Conservation (phyloP, 2,797 vertebrate species). For the Oceanodroma leucorhoa region DNA sequence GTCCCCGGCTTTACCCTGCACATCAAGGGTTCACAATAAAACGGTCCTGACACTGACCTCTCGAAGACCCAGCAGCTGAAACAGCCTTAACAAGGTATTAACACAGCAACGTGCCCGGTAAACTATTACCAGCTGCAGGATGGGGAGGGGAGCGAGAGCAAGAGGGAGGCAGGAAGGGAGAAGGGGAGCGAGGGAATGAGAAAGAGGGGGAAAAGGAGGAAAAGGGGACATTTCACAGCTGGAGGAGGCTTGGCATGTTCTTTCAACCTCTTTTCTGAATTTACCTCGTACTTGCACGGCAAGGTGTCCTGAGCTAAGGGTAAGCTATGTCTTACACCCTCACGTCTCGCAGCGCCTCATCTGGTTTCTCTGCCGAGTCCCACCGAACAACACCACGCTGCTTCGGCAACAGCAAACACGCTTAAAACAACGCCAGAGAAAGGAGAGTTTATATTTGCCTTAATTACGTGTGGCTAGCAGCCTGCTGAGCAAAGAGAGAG, state of each 20-base stretch:
- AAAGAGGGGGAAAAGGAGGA: neutral
- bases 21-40: constrained; percentile 80
- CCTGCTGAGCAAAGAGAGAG: neutral
- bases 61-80: constrained; percentile 79
- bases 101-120: constrained; percentile 67
- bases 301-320: neutral
- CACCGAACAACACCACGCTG: neutral
- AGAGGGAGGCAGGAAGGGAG: no score
- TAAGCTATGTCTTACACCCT: neutral
- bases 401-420: neutral
- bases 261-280: neutral
- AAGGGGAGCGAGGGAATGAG: neutral
- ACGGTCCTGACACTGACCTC: constrained; percentile 82
- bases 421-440: neutral
- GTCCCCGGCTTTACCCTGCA: constrained; percentile 73
- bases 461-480: neutral
- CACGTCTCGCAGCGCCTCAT: neutral
- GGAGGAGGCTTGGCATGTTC: neutral
- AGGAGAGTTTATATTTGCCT: neutral
- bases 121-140: constrained; percentile 78
- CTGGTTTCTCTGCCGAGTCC: neutral
- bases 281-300: neutral
- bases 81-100: constrained; percentile 83
- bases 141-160: neutral
- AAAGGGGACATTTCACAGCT: neutral